Base-by-base conservation (phyloP, 2,888 invertebrate species). In the Drosophila demipolita region DNA sequence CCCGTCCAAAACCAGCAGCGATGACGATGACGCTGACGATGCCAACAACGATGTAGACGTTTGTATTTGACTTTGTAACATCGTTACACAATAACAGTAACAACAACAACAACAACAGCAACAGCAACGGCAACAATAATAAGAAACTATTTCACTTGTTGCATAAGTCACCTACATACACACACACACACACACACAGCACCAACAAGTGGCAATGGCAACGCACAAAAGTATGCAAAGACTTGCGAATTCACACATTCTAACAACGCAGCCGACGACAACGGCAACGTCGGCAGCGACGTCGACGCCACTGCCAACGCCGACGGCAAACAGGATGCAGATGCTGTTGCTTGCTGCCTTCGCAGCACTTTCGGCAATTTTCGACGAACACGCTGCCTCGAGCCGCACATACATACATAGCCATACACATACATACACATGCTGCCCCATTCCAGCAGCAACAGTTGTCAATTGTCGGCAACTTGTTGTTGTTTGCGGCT, bases 171-270 rank as follows among this genome's bases (percentile, higher is more conserved):
- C 69, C 45, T 54, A 73, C 70, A 67, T 69, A 74, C 62, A 70
- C 66, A 63, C 50, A 73, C 64, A 29, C 76, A 42, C 17, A 36
- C 17, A 42, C n/a, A 42, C 20, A 20, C 67, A 69, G 72, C 65
- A 33, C 75, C 87, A 87, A 87, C 89, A 87, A 87, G 87, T 87
- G 87, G 89, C 85, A 83, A 55, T 68, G 59, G 75, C 70, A 55
- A 83, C 87, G 85, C 87, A 89, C 74, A 78, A 87, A 87, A 87
- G 89, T 89, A 87, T 89, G 87, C 87, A 87, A 89, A 78, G 87
- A 88, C 86, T 83, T 69, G 73, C 65, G 81, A 81, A 63, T 89
- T 87, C 87, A 80, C 87, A 87, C 85, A 85, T 82, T 87, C 89
- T 83, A 83, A 84, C 83, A 80, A 72, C 79, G 45, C 73, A 20